A percentile compares a stretch with the other conserved stretches of the same genome.
Conservation (phyloP, 2,797 vertebrate species). For the Selene dorsalis region DNA sequence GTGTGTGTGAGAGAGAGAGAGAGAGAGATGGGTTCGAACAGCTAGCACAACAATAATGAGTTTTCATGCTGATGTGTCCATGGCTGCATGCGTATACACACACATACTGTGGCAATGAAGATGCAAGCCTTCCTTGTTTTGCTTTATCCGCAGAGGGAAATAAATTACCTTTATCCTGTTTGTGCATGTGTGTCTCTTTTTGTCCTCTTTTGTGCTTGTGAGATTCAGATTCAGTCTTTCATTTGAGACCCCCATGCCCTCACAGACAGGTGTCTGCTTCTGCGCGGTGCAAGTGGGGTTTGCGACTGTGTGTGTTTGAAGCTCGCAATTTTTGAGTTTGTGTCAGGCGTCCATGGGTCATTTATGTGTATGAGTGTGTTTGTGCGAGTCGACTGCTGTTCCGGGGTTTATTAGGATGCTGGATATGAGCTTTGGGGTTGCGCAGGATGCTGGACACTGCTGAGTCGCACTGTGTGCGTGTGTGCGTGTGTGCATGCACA, state of each 20-base stretch:
- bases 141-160: conserved; percentile 73
- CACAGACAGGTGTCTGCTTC: conserved; percentile 82
- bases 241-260: conserved; percentile 78
- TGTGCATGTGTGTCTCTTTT: conserved; percentile 47
- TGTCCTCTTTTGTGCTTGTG: conserved; percentile 78
- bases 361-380: conserved; percentile 69
- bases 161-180: conserved; percentile 83
- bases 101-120: conserved; percentile 51
- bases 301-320: conserved; percentile 45
- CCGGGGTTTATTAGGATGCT: conserved; percentile 82
- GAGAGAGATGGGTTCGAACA: conserved; percentile 68
- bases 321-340: conserved; percentile 48
- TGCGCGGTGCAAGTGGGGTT: conserved; percentile 73
- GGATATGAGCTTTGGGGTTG: conserved; percentile 79
- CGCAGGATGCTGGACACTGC: conserved; percentile 60
- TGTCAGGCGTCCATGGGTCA: conserved; percentile 61
- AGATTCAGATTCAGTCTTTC: conserved; percentile 81
- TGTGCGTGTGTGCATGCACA: background rate
- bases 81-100: conserved; percentile 10
- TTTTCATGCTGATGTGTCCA: conserved; percentile 68
- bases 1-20: no score
- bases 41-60: conserved; percentile 81
- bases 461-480: conserved; percentile 34
- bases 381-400: conserved; percentile 74
- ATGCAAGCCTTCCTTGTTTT: conserved; percentile 74